These are phyloP conservation scores for Chloebia gouldiae DNA, from an alignment of 2,113 vertebrate genomes.

Conservation along the genomic window DNA sequence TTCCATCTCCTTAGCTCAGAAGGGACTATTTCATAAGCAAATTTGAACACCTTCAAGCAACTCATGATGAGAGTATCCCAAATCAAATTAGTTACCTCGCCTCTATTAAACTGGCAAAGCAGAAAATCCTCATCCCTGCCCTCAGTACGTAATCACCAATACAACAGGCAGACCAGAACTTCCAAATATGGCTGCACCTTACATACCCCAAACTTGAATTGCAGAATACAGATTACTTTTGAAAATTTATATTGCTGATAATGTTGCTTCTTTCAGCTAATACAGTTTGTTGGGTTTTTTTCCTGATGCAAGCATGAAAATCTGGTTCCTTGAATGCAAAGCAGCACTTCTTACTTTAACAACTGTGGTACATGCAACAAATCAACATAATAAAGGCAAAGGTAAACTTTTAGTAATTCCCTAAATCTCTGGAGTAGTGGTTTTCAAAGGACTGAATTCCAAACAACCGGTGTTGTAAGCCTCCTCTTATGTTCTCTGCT, in stretches of 20 bases:
- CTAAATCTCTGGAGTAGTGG: neutral
- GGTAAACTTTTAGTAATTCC: neutral
- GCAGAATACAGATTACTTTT: neutral
- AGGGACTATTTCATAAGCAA: slow-evolving; percentile 59
- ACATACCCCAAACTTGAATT: neutral
- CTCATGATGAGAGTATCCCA: slow-evolving; percentile 39
- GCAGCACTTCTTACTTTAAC: neutral
- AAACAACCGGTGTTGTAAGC: neutral
- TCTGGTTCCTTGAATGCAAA: neutral
- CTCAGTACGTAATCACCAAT: neutral
- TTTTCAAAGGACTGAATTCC: neutral
- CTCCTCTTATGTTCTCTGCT: neutral
- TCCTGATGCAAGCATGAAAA: neutral
- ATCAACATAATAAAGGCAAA: neutral
- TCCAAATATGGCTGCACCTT: neutral
- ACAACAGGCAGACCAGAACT: neutral
- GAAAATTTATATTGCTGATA: neutral
- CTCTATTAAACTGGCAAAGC: slow-evolving; percentile 44
- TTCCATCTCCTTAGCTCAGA: slow-evolving; percentile 50
- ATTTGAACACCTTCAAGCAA: slow-evolving; percentile 53
- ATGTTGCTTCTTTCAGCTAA: neutral
- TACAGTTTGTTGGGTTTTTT: neutral
- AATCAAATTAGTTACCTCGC: slow-evolving; percentile 34
- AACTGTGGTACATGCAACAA: neutral
- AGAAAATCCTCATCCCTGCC: neutral